Conservation (phyloP, 2,888 invertebrate genomes). For the Hemithea aestivaria region DNA sequence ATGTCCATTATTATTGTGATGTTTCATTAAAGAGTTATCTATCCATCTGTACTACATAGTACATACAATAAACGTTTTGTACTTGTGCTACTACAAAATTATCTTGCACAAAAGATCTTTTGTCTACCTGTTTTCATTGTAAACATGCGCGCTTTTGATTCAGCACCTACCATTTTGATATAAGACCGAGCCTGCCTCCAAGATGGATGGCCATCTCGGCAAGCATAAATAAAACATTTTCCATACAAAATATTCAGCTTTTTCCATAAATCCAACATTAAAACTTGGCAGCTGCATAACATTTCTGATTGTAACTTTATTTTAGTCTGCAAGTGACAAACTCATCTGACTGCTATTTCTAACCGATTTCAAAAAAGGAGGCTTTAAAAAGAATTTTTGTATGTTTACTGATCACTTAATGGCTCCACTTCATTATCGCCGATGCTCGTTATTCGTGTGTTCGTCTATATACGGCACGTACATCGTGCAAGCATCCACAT, state of each 20-base stretch:
- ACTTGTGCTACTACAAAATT: too few species aligned
- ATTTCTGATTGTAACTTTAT: slow-evolving; percentile 19
- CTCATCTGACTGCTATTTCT: slow-evolving; percentile 47
- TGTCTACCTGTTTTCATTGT: slow-evolving; percentile 10
- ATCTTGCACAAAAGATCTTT: slow-evolving; percentile 2
- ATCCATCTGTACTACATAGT: too few species aligned
- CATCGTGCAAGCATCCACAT: too few species aligned
- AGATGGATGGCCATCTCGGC: slow-evolving; percentile 19
- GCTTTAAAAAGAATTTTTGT: neutral
- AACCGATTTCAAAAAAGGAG: neutral
- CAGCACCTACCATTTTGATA: slow-evolving; percentile 17
- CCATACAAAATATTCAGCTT: slow-evolving; percentile 20
- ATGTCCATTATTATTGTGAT: too few species aligned
- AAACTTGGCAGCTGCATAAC: slow-evolving; percentile 22
- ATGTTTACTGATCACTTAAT: neutral
- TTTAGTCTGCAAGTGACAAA: slow-evolving; percentile 35
- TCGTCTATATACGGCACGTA: too few species aligned
- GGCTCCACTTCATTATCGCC: neutral
- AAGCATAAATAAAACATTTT: slow-evolving; percentile 29
- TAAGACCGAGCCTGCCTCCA: slow-evolving; percentile 5
- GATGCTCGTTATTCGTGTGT: slow-evolving; percentile 1
- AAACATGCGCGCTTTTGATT: slow-evolving; percentile 11
- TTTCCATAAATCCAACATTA: slow-evolving; percentile 31
- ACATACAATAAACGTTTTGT: too few species aligned
- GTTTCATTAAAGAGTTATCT: too few species aligned